phyloP scores from a whole-genome alignment of 2,888 invertebrate genomes.

The Drosophila rellima region DNA sequence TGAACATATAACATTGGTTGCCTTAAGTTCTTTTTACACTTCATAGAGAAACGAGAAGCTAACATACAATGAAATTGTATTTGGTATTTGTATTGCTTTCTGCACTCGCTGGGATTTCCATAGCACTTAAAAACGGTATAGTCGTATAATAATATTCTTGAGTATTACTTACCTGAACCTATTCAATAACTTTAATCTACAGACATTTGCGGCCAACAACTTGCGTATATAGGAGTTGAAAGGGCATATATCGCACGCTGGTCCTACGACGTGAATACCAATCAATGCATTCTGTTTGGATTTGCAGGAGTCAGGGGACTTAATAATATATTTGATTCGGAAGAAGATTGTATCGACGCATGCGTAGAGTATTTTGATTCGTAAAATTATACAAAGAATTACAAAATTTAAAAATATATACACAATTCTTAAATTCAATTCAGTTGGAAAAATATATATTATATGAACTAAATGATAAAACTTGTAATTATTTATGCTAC shows the following conservation, averaged over 20 bases:
- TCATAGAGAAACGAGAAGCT: not conserved
- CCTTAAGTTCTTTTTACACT: not conserved
- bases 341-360: not conserved
- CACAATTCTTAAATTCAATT: not conserved
- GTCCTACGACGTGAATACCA: not conserved
- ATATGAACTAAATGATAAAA: too few relatives aligned
- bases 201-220: constrained; percentile 1
- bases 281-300: not conserved
- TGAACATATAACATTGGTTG: not conserved
- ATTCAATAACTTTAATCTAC: not conserved
- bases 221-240: not conserved
- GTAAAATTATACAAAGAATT: not conserved
- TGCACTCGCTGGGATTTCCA: too few relatives aligned
- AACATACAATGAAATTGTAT: not conserved
- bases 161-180: not conserved
- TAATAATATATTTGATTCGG: constrained; percentile 4
- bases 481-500: not conserved
- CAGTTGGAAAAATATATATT: not conserved
- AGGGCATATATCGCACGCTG: not conserved
- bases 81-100: not conserved
- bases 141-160: not conserved
- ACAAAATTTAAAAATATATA: not conserved
- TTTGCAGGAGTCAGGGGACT: not conserved
- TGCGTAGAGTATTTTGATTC: not conserved
- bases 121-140: constrained; percentile 5